phyloP scores from a whole-genome alignment of 2,797 vertebrate genomes.

The Pristis pectinata region DNA sequence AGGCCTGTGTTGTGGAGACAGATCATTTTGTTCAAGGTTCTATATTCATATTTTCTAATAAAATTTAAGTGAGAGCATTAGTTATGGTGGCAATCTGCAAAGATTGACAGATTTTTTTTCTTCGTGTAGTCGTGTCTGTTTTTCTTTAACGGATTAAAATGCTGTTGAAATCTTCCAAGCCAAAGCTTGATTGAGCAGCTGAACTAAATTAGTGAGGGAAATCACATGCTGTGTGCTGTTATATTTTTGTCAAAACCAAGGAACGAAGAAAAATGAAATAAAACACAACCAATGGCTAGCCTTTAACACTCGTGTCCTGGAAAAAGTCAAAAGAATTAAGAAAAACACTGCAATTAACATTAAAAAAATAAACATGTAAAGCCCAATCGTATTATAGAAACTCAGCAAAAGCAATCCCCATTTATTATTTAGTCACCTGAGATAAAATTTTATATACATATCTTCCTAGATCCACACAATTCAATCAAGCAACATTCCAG shows the following conservation, averaged over 20 bases:
- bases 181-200: conserved; percentile 27
- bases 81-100: background rate
- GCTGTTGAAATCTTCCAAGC: background rate
- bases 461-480: background rate
- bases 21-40: background rate
- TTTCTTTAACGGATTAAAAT: conserved; percentile 22
- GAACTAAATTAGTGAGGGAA: background rate
- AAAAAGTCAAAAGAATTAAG: background rate
- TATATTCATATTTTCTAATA: conserved; percentile 26
- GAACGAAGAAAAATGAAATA: background rate
- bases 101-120: conserved; percentile 7
- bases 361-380: background rate
- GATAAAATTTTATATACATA: background rate
- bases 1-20: background rate
- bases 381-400: background rate
- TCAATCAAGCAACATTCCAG: background rate
- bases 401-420: background rate
- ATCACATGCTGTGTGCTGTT: conserved; percentile 25
- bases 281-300: background rate
- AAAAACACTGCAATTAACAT: background rate
- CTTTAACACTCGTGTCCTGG: background rate
- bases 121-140: background rate
- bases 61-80: conserved; percentile 25
- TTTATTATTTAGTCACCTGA: background rate
- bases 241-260: conserved; percentile 28